Conservation (phyloP, 2,888 invertebrate species). For the Clanis bilineata region DNA sequence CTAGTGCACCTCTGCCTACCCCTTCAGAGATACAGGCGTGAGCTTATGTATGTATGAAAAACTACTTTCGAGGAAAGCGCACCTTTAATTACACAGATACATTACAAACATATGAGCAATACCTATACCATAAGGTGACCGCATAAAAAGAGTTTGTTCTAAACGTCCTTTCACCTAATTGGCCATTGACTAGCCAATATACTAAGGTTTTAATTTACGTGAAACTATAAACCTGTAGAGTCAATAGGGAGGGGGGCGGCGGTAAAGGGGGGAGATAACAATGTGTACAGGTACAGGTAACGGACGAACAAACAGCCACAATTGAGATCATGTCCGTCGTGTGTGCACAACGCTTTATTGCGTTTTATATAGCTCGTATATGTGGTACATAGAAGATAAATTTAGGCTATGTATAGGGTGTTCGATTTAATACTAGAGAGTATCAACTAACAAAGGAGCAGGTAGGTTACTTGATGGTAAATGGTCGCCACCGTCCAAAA, state of each 20-base stretch:
- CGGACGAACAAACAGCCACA: constrained; percentile 11
- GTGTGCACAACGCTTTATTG: constrained; percentile 9
- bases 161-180: neutral
- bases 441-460: too few species aligned
- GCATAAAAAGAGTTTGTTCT: neutral
- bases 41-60: too few species aligned
- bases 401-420: neutral
- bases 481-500: too few species aligned
- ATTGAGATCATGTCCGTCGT: constrained; percentile 21
- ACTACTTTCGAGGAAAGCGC: too few species aligned
- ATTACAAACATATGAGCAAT: too few species aligned
- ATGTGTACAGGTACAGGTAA: constrained; percentile 1
- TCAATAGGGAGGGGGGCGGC: neutral
- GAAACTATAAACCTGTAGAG: neutral
- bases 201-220: neutral
- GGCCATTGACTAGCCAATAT: neutral
- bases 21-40: too few species aligned
- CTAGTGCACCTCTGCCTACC: too few species aligned
- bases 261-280: neutral
- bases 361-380: neutral
- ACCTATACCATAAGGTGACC: too few species aligned
- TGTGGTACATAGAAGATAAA: too few species aligned
- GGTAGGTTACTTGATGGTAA: too few species aligned
- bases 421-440: too few species aligned
- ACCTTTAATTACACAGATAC: too few species aligned